These are phyloP conservation scores for Pogonomyrmex barbatus DNA, from an alignment of 1,140 invertebrate genomes.

Conservation along the genomic window DNA sequence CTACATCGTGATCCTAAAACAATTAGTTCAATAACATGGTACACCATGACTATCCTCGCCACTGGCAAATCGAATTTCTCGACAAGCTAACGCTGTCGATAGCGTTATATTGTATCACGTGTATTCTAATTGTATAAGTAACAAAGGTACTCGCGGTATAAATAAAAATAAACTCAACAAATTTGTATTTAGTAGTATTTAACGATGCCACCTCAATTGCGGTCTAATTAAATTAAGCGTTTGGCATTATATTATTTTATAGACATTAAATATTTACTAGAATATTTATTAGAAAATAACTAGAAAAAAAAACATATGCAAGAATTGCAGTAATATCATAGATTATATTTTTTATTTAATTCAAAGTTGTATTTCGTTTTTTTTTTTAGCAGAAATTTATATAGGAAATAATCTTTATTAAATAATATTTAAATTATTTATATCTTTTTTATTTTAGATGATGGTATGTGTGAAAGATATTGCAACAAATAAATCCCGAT, in stretches of 20 bases:
- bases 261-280: background rate
- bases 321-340: background rate
- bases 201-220: background rate
- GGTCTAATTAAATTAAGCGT: background rate
- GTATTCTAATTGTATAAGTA: slow-evolving; percentile 53
- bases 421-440: background rate
- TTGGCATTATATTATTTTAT: background rate
- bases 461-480: background rate
- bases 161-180: background rate
- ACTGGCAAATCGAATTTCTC: slow-evolving; percentile 70
- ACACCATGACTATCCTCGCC: slow-evolving; percentile 38
- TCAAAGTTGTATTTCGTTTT: background rate
- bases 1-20: slow-evolving; percentile 58
- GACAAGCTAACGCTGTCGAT: slow-evolving; percentile 65
- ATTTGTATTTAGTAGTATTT: slow-evolving; percentile 21
- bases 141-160: slow-evolving; percentile 13
- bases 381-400: background rate
- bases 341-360: background rate
- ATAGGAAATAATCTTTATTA: background rate
- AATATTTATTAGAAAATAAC: no score
- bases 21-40: slow-evolving; percentile 65
- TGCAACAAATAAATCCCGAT: slow-evolving; percentile 34
- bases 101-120: slow-evolving; percentile 65
- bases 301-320: background rate
- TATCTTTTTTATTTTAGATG: background rate